phyloP scores from a whole-genome alignment of 2,113 vertebrate species.

The Urocynchramus pylzowi region DNA sequence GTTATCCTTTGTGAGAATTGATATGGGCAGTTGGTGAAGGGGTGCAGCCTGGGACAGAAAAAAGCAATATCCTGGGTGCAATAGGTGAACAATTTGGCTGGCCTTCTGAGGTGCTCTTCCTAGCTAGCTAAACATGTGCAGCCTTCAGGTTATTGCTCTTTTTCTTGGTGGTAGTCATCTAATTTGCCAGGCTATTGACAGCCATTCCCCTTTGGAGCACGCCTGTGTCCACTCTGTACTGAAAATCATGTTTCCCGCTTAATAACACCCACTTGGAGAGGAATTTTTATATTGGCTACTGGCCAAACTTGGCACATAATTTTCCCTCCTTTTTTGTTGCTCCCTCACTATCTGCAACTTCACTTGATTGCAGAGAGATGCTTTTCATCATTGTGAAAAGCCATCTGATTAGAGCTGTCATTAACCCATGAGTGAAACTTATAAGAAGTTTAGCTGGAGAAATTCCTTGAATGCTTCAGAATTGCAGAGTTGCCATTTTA shows the following conservation, averaged over 20 bases:
- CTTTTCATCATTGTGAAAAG: constrained; percentile 61
- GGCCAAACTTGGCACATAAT: not conserved
- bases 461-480: constrained; percentile 61
- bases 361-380: constrained; percentile 58
- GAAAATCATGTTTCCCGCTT: not conserved
- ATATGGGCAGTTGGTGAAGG: not conserved
- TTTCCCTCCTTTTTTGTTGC: not conserved
- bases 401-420: constrained; percentile 62
- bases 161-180: constrained; percentile 27
- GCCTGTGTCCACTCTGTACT: not conserved
- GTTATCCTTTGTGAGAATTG: not conserved
- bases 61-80: not conserved
- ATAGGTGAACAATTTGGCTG: not conserved
- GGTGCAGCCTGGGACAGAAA: not conserved
- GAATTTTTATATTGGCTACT: constrained; percentile 29
- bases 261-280: not conserved
- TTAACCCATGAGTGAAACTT: constrained; percentile 47
- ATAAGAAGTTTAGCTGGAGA: constrained; percentile 20
- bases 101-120: not conserved
- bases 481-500: constrained; percentile 15
- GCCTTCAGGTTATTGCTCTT: not conserved
- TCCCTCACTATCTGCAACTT: constrained; percentile 8
- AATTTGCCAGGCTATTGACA: not conserved
- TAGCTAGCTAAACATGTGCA: not conserved
- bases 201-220: not conserved